Conservation (phyloP, 2,797 vertebrate species). For the Falco novaeseelandiae region DNA sequence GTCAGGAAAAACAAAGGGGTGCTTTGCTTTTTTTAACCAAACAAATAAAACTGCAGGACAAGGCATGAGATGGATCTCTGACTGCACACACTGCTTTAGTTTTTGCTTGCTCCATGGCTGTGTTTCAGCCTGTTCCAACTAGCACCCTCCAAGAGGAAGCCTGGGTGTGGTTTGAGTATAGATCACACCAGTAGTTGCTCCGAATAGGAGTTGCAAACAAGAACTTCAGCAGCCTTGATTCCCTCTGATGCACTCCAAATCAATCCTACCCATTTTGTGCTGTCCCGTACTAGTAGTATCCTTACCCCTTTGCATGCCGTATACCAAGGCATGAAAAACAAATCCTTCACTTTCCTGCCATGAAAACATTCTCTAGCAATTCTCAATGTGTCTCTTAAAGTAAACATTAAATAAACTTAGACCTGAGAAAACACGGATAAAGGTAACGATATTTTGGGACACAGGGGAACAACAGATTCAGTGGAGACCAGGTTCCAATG, state of each 20-base stretch:
- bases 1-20: neutral
- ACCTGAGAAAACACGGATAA: neutral
- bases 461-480: neutral
- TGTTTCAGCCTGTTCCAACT: neutral
- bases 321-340: neutral
- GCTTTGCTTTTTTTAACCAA: neutral
- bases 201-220: neutral
- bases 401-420: neutral
- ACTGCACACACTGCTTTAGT: neutral
- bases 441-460: neutral
- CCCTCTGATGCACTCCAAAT: neutral
- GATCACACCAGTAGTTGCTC: neutral
- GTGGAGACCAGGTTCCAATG: neutral
- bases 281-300: neutral
- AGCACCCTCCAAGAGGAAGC: neutral
- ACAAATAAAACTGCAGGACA: neutral
- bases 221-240: neutral
- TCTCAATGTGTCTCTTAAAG: rapidly evolving
- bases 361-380: neutral
- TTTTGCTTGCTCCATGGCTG: neutral
- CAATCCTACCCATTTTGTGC: neutral
- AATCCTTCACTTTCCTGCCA: neutral
- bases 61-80: rapidly evolving
- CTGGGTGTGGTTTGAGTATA: neutral
- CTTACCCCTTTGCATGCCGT: rapidly evolving